Percentiles rank a stretch among this genome's conserved stretches.
These are phyloP conservation scores for Erebia epiphron DNA, from an alignment of 2,888 invertebrate species.

Conservation along the genomic window DNA sequence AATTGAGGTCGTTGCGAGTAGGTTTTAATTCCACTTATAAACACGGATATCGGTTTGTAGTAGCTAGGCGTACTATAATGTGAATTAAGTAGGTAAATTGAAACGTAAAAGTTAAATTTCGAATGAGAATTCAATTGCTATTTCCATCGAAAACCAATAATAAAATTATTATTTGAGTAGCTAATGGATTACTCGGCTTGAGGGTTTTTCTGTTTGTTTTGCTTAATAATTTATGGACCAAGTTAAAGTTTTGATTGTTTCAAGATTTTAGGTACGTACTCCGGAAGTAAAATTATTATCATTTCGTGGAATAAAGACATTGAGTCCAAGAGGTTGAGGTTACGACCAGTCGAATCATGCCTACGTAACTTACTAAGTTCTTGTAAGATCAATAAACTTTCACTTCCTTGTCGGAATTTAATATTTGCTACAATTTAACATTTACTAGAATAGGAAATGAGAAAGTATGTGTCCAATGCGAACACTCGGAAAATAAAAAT, in stretches of 20 bases:
- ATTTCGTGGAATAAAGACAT: constrained; percentile 1
- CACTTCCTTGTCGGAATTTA: too few species aligned
- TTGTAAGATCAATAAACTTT: too few species aligned
- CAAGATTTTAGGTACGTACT: constrained; percentile 3
- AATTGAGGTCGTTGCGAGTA: neutral
- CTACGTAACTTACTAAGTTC: too few species aligned
- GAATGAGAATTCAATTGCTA: constrained; percentile 5
- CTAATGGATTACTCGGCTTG: constrained; percentile 12
- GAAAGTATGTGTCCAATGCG: too few species aligned
- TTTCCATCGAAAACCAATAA: constrained; percentile 17
- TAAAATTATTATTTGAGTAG: constrained; percentile 17
- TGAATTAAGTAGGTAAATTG: neutral
- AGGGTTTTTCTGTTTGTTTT: constrained; percentile 16
- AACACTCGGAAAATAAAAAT: too few species aligned
- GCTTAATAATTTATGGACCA: constrained; percentile 8
- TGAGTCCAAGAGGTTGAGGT: neutral
- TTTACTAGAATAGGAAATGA: neutral
- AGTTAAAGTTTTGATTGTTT: constrained; percentile 17
- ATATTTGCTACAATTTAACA: neutral
- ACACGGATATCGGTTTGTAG: neutral
- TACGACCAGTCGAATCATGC: too few species aligned
- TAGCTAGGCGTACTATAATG: neutral
- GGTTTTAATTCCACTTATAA: neutral
- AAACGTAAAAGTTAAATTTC: neutral
- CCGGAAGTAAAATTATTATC: constrained; percentile 3